Base-by-base conservation (phyloP, 2,797 vertebrate genomes). In the Enteromius thamalakanensis region DNA sequence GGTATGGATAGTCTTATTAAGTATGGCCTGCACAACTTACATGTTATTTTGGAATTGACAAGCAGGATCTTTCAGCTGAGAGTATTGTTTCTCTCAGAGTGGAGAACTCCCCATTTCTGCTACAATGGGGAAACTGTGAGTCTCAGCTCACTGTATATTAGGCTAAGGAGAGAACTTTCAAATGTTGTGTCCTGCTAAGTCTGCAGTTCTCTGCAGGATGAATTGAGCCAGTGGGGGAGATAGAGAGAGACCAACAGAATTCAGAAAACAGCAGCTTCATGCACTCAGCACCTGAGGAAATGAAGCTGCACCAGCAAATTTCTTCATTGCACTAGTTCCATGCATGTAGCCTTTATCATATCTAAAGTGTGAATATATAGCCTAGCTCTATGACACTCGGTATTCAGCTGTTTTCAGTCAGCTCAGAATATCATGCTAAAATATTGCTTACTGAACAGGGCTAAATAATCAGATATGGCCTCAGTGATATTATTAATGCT, bases 41-140 rank as follows among this genome's bases (percentile, higher is more conserved):
- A 79, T 42, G 60, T 86, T 83, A 71, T 79, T 86, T 70, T 55
- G 64, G 55, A 74, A 74, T 81, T 79, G 82, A 14, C 37, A 2
- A n/a, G 47, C 60, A 23, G 21, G 15, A 40, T 12, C 29, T 62
- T n/a, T 60, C 34, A 64, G 62, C 21, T 47, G 42, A 77, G 4
- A 76, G 45, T 78, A 69, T 80, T 76, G 75, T 45, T 49, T 6
- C 10, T 10, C n/a, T 81, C 70, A 81, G 19, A 12, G n/a, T 5
- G n/a, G 51, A 32, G 26, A 17, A 67, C 45, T 51, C n/a, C 26
- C 53, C n/a, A 42, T 81, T 80, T 85, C 83, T 84, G 64, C 65
- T 75, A 70, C 53, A 75, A 68, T 81, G 23, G 45, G 4, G 83
- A 49, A 79, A 82, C 75, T 65, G 65, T 71, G 70, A 69, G 78